phyloP scores from a whole-genome alignment of 2,113 vertebrate species.

The Mesembrinibis cayennensis region DNA sequence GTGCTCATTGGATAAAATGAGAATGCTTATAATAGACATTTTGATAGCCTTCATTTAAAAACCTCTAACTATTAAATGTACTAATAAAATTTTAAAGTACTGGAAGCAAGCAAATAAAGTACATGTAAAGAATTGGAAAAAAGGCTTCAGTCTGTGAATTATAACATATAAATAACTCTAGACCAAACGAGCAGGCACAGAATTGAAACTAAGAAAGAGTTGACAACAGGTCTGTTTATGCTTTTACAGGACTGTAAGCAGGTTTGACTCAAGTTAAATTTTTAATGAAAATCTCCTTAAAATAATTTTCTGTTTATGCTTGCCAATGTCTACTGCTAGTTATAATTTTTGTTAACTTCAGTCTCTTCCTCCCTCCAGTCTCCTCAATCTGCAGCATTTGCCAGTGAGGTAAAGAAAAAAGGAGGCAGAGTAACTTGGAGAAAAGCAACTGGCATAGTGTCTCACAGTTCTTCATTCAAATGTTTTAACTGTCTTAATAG shows the following conservation, averaged over 20 bases:
- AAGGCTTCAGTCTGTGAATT: neutral
- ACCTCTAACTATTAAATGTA: neutral
- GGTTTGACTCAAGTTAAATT: neutral
- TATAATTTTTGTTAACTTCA: neutral
- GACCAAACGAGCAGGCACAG: neutral
- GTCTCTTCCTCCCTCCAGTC: neutral
- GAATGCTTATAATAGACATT: neutral
- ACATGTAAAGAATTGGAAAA: neutral
- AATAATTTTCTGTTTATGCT: neutral
- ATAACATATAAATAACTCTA: neutral
- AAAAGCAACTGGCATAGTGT: neutral
- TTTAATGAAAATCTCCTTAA: neutral
- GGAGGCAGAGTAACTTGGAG: neutral
- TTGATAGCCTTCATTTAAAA: neutral
- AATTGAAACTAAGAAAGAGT: neutral
- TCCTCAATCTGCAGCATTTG: neutral
- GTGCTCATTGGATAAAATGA: neutral
- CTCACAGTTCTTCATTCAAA: neutral
- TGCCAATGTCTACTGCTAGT: neutral
- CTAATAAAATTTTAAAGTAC: neutral
- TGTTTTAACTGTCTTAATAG: neutral
- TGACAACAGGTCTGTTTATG: neutral
- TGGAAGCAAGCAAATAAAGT: neutral
- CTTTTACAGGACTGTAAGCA: neutral
- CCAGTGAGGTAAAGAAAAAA: neutral